phyloP scores from a whole-genome alignment of 2,888 invertebrate genomes.

The Noctua fimbriata region DNA sequence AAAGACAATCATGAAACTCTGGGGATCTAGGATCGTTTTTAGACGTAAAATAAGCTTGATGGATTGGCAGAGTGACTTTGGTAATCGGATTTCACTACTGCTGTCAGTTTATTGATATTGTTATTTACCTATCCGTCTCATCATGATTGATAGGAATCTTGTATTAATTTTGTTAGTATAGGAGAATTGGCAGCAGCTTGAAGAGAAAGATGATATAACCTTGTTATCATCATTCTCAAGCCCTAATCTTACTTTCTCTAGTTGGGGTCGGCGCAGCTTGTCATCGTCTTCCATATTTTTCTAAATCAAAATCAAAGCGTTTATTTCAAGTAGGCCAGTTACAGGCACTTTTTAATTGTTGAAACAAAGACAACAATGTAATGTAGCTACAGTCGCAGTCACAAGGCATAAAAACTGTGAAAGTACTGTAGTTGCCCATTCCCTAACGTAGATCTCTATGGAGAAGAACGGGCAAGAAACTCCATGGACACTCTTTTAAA shows the following conservation, averaged over 20 bases:
- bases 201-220: neutral
- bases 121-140: conserved; percentile 19
- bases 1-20: conserved; percentile 51
- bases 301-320: too few species aligned
- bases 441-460: too few species aligned
- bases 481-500: too few species aligned
- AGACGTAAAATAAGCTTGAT: conserved; percentile 15
- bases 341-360: too few species aligned
- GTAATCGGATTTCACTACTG: conserved; percentile 18
- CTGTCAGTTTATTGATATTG: conserved; percentile 17
- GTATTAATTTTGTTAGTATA: neutral
- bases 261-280: neutral
- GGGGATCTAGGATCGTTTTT: conserved; percentile 22
- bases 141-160: conserved; percentile 24
- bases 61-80: conserved; percentile 33
- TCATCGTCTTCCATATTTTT: neutral
- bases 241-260: neutral
- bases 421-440: too few species aligned
- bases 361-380: too few species aligned
- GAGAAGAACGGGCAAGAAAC: too few species aligned
- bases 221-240: neutral
- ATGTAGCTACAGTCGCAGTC: too few species aligned
- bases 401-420: too few species aligned
- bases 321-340: too few species aligned
- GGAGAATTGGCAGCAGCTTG: neutral